Evolutionary conservation across 2,113 vertebrate species (phyloP), one percentile per base, ranked within the genome.

Genomic region (Cisticola juncidis): DNA sequence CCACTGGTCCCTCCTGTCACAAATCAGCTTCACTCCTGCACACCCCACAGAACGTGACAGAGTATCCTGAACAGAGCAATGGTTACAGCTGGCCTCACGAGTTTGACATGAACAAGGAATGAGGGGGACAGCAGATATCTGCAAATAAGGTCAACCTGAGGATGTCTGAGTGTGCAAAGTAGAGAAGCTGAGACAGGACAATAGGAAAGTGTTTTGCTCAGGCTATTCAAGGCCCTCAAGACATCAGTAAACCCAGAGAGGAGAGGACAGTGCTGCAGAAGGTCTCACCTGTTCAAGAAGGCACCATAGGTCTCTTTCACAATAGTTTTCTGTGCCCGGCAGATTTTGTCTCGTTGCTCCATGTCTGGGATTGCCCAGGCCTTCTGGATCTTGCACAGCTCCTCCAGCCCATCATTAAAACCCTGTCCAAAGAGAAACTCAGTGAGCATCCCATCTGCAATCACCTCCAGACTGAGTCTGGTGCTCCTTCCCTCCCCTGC

Each of bases 311-410:
- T 97, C 31, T 99, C 98, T 21, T 99, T 99, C 89, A 99, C 99
- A 21, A 98, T 98, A n/a, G 56, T 98, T 91, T 98, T 99, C 98
- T 99, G 99, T 6, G 98, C 98, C 48, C 97, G 98, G 13, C 99
- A 98, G 93, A 99, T 99, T 94, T 98, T 97, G 94, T 99, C 98
- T 13, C 99, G 97, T 94, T 99, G 99, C 81, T 99, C 98, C 33
- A 97, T 98, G 97, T 99, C 99, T 1, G 99, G 99, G 80, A 99
- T 99, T 11, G 99, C 99, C 99, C 99, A 99, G 13, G 98, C 99
- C 94, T 99, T 99, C 98, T 99, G 99, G 93, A 98, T 99, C 97
- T 99, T 99, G 94, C 99, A 99, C 40, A 99, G 51, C 57, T 99
- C 99, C 91, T 99, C 99, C 94, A 99, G 94, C 4, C 99, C 99